Evolutionary conservation across 1,140 invertebrate genomes (phyloP), one percentile per base, ranked within the genome.

Genomic region (Bombus picipes): DNA sequence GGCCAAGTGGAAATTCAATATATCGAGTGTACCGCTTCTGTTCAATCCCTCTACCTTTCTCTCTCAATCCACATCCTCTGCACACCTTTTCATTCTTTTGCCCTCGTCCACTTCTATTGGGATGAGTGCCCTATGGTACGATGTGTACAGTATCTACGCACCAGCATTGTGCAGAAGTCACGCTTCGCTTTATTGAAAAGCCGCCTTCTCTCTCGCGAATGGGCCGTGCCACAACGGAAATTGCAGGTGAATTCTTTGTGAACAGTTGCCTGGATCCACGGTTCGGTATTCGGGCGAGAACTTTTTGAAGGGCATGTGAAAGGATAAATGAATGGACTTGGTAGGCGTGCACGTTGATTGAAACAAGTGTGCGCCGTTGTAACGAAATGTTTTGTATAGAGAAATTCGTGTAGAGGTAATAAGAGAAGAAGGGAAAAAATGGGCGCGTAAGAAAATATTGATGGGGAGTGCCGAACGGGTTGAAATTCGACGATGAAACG

Each of bases 191-290:
- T 90, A 90, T 90, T 90, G 88, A 86, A 90, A 90, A 87, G 77
- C 86, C 85, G 74, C 81, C 75, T 87, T 89, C 88, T 82, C 86
- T 74, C 53, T 66, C 59, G 70, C 37, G 71, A 57, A 78, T 83
- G 57, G 53, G 59, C 59, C 62, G 74, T 53, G 76, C 76, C 76
- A 39, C 75, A 70, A 70, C 88, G 88, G 86, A 90, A 90, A 90
- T 90, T 90, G 86, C 88, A 84, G 86, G 80, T 90, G 85, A 90
- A 90, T 90, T 90, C 83, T 90, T 90, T 83, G 89, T 84, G 89
- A 90, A 73, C 66, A 34, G 81, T 74, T 73, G 25, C 41, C 39
- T 37, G 34, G 72, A 43, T 76, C 82, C 82, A 86, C 83, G 37
- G 77, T 62, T 82, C 81, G 70, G 74, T 66, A 66, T 57, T 88